phyloP scores from a whole-genome alignment of 2,113 vertebrate genomes.

The Atractosteus spatula region DNA sequence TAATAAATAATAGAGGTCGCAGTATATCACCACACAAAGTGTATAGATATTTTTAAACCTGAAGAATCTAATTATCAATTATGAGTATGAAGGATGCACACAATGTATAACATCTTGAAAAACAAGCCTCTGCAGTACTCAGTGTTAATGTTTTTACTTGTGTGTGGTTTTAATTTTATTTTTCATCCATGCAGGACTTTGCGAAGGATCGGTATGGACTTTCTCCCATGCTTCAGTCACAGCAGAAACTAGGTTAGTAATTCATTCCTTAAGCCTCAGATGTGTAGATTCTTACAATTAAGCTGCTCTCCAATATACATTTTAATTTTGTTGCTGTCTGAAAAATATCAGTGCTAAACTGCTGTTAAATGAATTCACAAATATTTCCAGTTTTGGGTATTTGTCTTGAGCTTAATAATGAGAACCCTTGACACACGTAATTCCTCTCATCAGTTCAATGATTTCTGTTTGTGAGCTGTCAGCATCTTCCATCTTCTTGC shows the following conservation, averaged over 20 bases:
- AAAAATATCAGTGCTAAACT: too few species aligned
- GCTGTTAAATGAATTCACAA: too few species aligned
- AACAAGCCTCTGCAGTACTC: neutral
- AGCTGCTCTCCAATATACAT: too few species aligned
- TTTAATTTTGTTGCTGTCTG: too few species aligned
- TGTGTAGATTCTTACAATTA: neutral
- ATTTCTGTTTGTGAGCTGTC: too few species aligned
- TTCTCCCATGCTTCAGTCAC: slow-evolving; percentile 85
- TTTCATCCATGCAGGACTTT: slow-evolving; percentile 77
- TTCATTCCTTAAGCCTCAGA: slow-evolving; percentile 19
- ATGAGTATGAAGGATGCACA: neutral
- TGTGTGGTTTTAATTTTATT: neutral
- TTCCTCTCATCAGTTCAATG: too few species aligned
- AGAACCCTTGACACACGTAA: too few species aligned
- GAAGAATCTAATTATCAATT: neutral
- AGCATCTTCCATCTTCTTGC: too few species aligned
- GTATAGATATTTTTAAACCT: neutral
- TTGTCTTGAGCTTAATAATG: too few species aligned
- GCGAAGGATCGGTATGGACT: slow-evolving; percentile 92
- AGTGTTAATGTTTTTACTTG: neutral
- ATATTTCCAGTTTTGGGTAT: too few species aligned
- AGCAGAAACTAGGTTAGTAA: slow-evolving; percentile 91
- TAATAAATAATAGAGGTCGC: too few species aligned
- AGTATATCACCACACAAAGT: neutral
- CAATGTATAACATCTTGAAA: neutral